Percentiles rank a stretch among this genome's conserved stretches.
Conservation (phyloP, 2,797 vertebrate species). For the Cottoperca gobio region DNA sequence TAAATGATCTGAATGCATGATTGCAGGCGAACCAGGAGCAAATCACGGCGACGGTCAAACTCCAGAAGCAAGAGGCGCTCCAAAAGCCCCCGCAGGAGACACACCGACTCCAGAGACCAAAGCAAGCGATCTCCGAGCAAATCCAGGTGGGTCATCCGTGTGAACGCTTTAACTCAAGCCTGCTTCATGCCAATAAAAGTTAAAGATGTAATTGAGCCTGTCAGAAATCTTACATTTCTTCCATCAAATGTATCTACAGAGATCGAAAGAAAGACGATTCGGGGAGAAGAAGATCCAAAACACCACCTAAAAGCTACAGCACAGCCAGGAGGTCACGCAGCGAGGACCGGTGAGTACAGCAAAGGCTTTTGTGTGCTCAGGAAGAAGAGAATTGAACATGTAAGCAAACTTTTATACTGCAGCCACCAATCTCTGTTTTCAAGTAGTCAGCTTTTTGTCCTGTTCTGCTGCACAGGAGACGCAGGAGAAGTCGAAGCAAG, state of each 20-base stretch:
- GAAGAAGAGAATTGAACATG: background rate
- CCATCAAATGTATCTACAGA: slow-evolving; percentile 73
- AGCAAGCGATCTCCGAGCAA: slow-evolving; percentile 89
- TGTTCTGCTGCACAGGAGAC: slow-evolving; percentile 78
- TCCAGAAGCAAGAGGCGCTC: slow-evolving; percentile 93
- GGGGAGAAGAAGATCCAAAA: slow-evolving; percentile 94
- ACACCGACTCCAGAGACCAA: slow-evolving; percentile 90
- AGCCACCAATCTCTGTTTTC: background rate
- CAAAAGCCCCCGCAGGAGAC: slow-evolving; percentile 91
- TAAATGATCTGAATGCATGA: background rate
- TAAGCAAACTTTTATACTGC: too few species aligned
- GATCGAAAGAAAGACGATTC: slow-evolving; percentile 95
- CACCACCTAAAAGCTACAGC: slow-evolving; percentile 98
- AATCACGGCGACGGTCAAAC: slow-evolving; percentile 89
- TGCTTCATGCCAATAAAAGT: background rate
- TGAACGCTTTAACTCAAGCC: fast-evolving
- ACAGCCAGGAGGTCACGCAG: slow-evolving; percentile 94
- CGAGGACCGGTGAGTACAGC: slow-evolving; percentile 88
- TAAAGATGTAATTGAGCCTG: background rate
- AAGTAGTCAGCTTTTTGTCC: background rate
- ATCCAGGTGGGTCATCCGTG: slow-evolving; percentile 83
- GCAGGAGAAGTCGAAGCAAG: slow-evolving; percentile 87
- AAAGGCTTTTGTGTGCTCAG: background rate
- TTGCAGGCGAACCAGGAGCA: slow-evolving; percentile 90
- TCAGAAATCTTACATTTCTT: background rate